Evolutionary conservation across 2,113 vertebrate species (phyloP), one percentile per base, ranked within the genome.

Genomic region (Paramormyrops kingsleyae): DNA sequence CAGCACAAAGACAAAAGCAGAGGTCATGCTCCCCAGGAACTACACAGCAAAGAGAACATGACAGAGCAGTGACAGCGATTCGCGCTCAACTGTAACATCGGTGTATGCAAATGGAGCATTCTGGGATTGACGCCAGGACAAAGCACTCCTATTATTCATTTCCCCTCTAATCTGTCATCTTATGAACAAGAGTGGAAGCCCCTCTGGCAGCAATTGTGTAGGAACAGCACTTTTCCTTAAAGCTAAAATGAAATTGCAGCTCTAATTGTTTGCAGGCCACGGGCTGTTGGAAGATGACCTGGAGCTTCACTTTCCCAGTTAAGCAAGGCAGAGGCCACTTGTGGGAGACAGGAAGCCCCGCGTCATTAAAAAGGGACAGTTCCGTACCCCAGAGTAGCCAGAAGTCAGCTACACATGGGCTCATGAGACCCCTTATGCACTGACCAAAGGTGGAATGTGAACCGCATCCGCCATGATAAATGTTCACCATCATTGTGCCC

Each of bases 111-210:
- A 89, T 59, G 39, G 80, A 31, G 80, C 53, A 86, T 86, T 89
- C 83, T 62, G 89, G 89, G 83, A 89, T 46, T 66, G n/a, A 53
- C 42, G 89, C 83, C 89, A 89, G 74, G 88, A 21, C 35, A 83
- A 83, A 89, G 49, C 3, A 31, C 31, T n/a, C 47, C 49, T 88
- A 35, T 89, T 89, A 89, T 89, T 89, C 50, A 52, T 53, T 89
- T 42, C 31, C 74, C 35, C 88, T 83, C 49, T 89, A 80, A 89
- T 89, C 62, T 89, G 88, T 42, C 88, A 89, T 52, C 49, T 39
- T 47, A 49, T 39, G 39, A 83, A 56, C 70, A 44, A 74, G 66
- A 53, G 49, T n/a, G 35, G 35, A 53, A 83, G 49, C 88, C 31
- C 27, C 31, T n/a, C 47, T 49, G 88, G 47, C 66, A 50, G 70